phyloP scores from a whole-genome alignment of 2,797 vertebrate species.

The Selene dorsalis region DNA sequence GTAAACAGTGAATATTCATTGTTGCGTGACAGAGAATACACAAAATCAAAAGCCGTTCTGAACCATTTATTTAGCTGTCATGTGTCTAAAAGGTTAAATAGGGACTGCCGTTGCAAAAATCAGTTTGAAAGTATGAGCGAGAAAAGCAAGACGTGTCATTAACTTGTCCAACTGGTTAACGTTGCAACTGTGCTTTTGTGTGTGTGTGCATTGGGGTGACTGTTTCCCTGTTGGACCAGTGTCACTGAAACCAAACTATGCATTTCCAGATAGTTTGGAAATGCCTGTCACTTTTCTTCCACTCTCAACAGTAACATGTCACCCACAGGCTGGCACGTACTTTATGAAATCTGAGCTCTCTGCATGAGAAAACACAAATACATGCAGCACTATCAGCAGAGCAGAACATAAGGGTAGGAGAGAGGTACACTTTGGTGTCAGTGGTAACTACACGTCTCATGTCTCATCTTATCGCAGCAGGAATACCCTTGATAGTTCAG shows the following conservation, averaged over 20 bases:
- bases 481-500: conserved; percentile 56
- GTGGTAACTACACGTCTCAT: conserved; percentile 34
- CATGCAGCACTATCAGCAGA: conserved; percentile 65
- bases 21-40: neutral
- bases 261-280: conserved; percentile 58
- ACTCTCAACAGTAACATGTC: conserved; percentile 35
- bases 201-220: neutral
- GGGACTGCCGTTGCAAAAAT: conserved; percentile 22
- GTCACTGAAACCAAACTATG: conserved; percentile 42
- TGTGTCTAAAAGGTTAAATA: conserved; percentile 34
- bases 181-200: conserved; percentile 32
- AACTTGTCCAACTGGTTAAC: conserved; percentile 63
- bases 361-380: conserved; percentile 51
- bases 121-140: conserved; percentile 43
- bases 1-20: neutral
- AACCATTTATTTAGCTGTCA: neutral
- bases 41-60: neutral
- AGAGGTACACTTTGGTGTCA: conserved; percentile 45
- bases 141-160: conserved; percentile 50
- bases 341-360: conserved; percentile 55
- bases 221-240: conserved; percentile 16
- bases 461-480: conserved; percentile 50
- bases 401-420: conserved; percentile 76
- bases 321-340: conserved; percentile 24
- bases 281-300: conserved; percentile 33